These are phyloP conservation scores for Oplegnathus fasciatus DNA, from an alignment of 2,113 vertebrate species.

Conservation along the genomic window DNA sequence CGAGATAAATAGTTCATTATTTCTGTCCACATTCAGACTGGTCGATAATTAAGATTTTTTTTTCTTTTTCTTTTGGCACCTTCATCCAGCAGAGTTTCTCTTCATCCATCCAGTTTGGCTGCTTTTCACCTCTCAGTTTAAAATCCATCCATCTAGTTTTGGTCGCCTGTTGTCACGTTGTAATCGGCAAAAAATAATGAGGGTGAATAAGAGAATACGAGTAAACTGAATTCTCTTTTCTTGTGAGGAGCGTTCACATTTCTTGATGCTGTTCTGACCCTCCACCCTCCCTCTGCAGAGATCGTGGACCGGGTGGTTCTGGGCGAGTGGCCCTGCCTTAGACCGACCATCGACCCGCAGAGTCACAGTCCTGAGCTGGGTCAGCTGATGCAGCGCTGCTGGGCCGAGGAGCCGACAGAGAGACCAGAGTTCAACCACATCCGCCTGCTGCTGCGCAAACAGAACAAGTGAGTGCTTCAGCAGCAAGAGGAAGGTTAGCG, in stretches of 20 bases:
- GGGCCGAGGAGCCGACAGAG: slow-evolving; percentile 93
- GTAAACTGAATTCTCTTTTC: neutral
- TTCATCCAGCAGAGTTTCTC: neutral
- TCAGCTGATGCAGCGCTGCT: slow-evolving; percentile 94
- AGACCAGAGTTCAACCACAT: slow-evolving; percentile 94
- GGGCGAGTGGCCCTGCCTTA: slow-evolving; percentile 90
- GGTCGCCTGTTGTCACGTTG: neutral
- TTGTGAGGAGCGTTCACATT: neutral
- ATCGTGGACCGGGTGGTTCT: slow-evolving; percentile 91
- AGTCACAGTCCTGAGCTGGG: slow-evolving; percentile 92
- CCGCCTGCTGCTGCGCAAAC: slow-evolving; percentile 89
- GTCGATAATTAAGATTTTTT: no score
- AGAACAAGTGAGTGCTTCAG: slow-evolving; percentile 88
- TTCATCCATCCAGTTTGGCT: neutral
- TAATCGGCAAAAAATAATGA: no score
- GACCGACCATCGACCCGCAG: slow-evolving; percentile 86
- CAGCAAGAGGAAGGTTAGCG: neutral
- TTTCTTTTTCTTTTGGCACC: neutral
- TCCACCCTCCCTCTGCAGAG: slow-evolving; percentile 81
- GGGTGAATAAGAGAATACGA: neutral
- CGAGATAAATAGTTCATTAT: neutral
- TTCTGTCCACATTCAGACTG: neutral
- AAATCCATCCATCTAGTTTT: neutral
- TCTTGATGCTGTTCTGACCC: neutral
- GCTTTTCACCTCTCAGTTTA: neutral